Base-by-base conservation (phyloP, 2,113 vertebrate species). In the Calonectris borealis region DNA sequence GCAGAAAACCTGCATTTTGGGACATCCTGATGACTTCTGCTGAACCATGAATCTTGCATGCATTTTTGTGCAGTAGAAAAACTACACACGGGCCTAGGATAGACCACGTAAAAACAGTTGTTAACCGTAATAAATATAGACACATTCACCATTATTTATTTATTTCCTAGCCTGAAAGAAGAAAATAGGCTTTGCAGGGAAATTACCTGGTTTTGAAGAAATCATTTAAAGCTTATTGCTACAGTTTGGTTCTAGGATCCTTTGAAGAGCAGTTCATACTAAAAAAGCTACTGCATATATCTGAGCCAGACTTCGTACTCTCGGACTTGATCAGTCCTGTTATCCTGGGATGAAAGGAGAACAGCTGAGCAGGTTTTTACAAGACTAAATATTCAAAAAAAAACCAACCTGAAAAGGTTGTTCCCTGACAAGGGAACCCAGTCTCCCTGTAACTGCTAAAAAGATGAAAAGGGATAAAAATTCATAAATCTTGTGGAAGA, bases 101-200 rank as follows among this genome's bases (percentile, higher is more conserved):
- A 73, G 9, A 46, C 21, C 51, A 29, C 2, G 5, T 40, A 58
- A 70, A 57, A 40, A 19, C 9, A 51, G n/a, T 38, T 31, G 29
- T 24, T 46, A 68, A 32, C 12, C 9, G 13, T 40, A 44, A 64
- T 36, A 57, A 40, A 70, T 29, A 54, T 7, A 49, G 19, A 38
- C 6, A 20, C 12, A 6, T 58, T 70, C 83, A 22, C 4, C 32
- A 21, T 73, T 89, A 14, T 4, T 86, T 87, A 83, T 92, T 83
- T 71, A 34, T 77, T 95, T 91, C 75, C 65, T 89, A 57, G 44
- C 71, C 62, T 62, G 58, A 86, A 97, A 85, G 85, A 92, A 94
- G 66, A 95, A 94, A 95, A 79, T 17, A 46, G 57, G 20, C 31
- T 91, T 76, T 84, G 44, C 85, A 79, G 27, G 24, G 58, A 96